Percentiles rank a stretch among this genome's conserved stretches.
Evolutionary conservation across 2,888 invertebrate species (phyloP).

Genomic region (Dinocampus coccinellae): DNA sequence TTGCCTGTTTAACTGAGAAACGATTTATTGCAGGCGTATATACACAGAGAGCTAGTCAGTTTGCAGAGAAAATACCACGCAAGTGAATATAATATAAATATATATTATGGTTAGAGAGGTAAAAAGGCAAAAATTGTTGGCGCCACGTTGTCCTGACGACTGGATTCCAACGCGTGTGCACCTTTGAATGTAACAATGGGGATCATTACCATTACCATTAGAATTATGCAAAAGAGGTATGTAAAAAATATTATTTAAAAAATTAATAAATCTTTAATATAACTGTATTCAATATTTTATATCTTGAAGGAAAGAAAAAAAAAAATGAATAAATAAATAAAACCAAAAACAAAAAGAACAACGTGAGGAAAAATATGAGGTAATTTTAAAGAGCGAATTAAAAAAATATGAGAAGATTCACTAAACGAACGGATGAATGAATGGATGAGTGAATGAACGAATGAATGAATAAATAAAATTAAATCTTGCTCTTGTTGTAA

Average conservation of each 20-base stretch:
- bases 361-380: too few relatives aligned
- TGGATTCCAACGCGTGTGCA: not conserved
- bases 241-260: not conserved
- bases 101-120: not conserved
- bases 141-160: conserved; percentile 1
- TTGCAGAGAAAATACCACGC: not conserved
- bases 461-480: not conserved
- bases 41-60: not conserved
- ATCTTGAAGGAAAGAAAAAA: not conserved
- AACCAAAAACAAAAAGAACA: too few relatives aligned
- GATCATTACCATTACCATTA: not conserved
- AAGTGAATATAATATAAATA: not conserved
- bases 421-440: too few relatives aligned
- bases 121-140: not conserved
- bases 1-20: not conserved
- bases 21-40: not conserved
- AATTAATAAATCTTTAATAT: not conserved
- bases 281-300: not conserved
- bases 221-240: not conserved
- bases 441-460: too few relatives aligned
- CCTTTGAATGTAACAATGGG: not conserved
- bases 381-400: too few relatives aligned
- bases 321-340: not conserved
- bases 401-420: too few relatives aligned
- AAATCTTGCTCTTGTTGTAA: not conserved